phyloP scores from a whole-genome alignment of 2,113 vertebrate genomes.

The Oxyruncus cristatus region DNA sequence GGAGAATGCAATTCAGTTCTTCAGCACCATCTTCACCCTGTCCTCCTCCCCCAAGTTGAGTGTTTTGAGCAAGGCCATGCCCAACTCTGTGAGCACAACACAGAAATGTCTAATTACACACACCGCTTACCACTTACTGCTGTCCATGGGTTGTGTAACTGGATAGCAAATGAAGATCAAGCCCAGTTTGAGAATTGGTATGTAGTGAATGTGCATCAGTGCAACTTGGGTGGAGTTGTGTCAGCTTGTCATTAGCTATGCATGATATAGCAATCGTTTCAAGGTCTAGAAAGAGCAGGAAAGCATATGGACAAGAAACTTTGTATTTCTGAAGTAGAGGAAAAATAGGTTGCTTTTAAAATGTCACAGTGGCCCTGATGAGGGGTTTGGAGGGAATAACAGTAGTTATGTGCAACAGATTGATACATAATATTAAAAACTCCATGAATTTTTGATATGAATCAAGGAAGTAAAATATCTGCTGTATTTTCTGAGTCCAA shows the following conservation, averaged over 20 bases:
- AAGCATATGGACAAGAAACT: rapidly evolving
- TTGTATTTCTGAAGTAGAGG: background rate
- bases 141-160: background rate
- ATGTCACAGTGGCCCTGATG: rapidly evolving
- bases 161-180: background rate
- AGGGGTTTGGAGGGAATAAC: background rate
- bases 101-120: background rate
- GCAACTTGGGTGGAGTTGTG: background rate
- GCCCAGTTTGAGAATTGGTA: background rate
- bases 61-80: background rate
- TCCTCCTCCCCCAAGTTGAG: rapidly evolving
- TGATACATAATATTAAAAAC: background rate
- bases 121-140: background rate
- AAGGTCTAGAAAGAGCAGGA: background rate
- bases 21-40: no score
- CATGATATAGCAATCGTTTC: background rate
- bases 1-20: rapidly evolving
- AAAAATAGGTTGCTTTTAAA: background rate
- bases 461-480: background rate
- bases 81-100: background rate
- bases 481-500: background rate
- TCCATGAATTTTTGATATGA: background rate
- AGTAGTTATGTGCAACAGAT: background rate
- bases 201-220: background rate
- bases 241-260: rapidly evolving